Evolutionary conservation across 2,797 vertebrate species (phyloP), one percentile per base, ranked within the genome.

Genomic region (Mastacembelus armatus): DNA sequence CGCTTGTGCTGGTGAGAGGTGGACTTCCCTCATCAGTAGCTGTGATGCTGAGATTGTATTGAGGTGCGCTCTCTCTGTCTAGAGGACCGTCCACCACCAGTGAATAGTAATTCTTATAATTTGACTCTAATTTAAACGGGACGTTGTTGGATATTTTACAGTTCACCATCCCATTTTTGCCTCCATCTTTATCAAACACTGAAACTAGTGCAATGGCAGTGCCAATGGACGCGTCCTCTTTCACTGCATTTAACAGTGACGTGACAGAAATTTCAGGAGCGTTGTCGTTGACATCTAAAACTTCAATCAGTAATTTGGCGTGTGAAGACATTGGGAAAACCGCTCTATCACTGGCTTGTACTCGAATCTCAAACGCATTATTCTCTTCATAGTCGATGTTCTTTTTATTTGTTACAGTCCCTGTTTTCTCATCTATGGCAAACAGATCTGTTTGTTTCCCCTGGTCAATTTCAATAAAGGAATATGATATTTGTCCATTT

Each of bases 41-140:
- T 0, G 73, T 88, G 55, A 97, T 84, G 1, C 93, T 95, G 45
- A 96, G 91, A 54, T 95, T 95, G 70, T 96, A 97, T 55, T 81
- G 42, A 47, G 91, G 83, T 39, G 80, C 89, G 22, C 49, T 91
- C 80, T 97, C 96, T 1, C 93, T 92, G 84, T 97, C 95, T 40
- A 97, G 84, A 0, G 80, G 84, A 66, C 93, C 93, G 74, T 93
- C 91, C 22, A 95, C 95, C 21, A 95, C 80, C 76, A 96, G 87
- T 71, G 91, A 87, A 85, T 85, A 88, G 74, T 93, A 70, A 71
- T 88, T 83, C 89, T 91, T 86, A 52, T 93, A 73, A 77, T 91
- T 84, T 52, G 81, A 79, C 26, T 89, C 80, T 0, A 94, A 74
- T 0, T 87, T 87, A 81, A 94, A 93, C 0, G 88, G 88, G 36